phyloP scores from a whole-genome alignment of 2,797 vertebrate genomes.

The Caiman crocodilus region DNA sequence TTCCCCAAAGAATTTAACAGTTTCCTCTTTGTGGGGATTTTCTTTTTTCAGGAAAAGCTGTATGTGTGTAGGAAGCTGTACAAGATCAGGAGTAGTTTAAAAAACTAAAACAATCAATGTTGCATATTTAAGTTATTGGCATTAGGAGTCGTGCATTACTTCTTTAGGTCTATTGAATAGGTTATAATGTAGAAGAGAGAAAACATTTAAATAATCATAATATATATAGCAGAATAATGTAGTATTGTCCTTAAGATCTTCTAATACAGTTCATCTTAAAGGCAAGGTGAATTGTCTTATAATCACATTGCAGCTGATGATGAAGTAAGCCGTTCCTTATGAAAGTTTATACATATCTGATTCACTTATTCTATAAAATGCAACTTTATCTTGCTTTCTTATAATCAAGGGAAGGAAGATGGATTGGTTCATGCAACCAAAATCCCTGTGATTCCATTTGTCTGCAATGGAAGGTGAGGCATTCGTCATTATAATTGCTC shows the following conservation, averaged over 20 bases:
- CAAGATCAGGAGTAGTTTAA: neutral
- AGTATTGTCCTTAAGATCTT: neutral
- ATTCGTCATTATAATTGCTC: neutral
- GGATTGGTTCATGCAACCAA: rapidly evolving
- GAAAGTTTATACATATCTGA: too few species aligned
- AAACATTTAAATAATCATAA: neutral
- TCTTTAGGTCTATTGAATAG: neutral
- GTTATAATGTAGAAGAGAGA: neutral
- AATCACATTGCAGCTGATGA: too few species aligned
- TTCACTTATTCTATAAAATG: too few species aligned
- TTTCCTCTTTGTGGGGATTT: neutral
- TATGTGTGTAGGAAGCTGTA: neutral
- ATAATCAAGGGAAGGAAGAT: neutral
- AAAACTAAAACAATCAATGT: neutral
- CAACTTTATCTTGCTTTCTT: neutral
- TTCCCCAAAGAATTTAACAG: neutral
- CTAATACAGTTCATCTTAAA: neutral
- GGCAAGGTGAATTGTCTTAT: too few species aligned
- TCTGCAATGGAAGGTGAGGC: neutral
- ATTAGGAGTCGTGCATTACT: neutral
- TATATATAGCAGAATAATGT: neutral
- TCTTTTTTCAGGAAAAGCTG: neutral
- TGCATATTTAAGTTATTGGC: neutral
- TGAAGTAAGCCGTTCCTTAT: too few species aligned
- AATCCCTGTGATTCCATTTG: rapidly evolving